Conservation (phyloP, 2,113 vertebrate species). For the Mastomys natalensis region DNA sequence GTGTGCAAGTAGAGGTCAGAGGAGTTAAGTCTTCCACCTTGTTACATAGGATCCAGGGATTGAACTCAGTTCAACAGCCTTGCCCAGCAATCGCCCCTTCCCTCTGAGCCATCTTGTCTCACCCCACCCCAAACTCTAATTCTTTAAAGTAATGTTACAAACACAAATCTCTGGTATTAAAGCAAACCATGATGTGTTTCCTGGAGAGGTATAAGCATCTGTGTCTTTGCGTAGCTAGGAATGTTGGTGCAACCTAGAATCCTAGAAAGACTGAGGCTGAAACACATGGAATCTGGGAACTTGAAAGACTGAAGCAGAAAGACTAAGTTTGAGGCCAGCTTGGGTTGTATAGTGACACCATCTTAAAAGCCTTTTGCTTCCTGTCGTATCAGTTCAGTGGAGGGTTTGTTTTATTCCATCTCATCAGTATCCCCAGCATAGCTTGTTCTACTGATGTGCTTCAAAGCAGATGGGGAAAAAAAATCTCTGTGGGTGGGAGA, state of each 20-base stretch:
- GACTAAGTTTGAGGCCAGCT: not conserved
- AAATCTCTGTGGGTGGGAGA: not conserved
- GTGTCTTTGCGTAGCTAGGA: not conserved
- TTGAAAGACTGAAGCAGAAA: not conserved
- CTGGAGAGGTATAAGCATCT: not conserved
- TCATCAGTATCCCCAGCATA: not conserved
- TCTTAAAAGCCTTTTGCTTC: not conserved
- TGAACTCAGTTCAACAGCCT: not conserved
- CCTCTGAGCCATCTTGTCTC: not conserved
- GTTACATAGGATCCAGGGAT: not conserved
- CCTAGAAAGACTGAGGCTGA: not conserved
- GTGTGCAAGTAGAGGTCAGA: not conserved
- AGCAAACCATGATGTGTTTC: not conserved
- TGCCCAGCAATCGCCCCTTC: not conserved
- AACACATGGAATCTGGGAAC: not conserved
- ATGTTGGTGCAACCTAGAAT: not conserved
- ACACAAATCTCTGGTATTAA: not conserved
- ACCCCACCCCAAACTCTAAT: not conserved
- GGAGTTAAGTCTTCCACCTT: not conserved
- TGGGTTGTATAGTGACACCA: not conserved
- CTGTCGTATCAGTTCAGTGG: not conserved
- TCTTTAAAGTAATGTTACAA: slow-evolving; percentile 8
- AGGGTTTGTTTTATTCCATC: not conserved
- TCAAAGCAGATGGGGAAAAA: not conserved
- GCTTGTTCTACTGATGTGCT: not conserved